Conservation (phyloP, 1,140 invertebrate species). For the Heliconius eleuchia region DNA sequence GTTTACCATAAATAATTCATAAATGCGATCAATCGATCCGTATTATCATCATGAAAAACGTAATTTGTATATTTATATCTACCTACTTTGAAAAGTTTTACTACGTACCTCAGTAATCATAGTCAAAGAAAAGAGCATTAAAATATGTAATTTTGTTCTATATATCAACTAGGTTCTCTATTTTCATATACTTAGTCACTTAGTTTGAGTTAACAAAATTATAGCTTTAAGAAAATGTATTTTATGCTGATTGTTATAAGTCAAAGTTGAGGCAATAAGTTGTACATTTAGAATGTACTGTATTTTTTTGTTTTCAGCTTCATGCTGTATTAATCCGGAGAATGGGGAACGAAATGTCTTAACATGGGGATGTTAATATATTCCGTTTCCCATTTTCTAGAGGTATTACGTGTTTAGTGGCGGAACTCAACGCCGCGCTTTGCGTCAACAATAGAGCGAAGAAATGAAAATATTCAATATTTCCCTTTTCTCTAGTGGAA, state of each 20-base stretch:
- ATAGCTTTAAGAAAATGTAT: neutral
- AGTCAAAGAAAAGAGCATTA: neutral
- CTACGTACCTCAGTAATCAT: neutral
- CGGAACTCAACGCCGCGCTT: no score
- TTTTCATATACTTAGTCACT: neutral
- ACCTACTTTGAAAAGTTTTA: neutral
- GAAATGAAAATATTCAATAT: no score
- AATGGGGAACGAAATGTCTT: no score
- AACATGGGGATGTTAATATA: no score
- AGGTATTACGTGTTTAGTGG: no score
- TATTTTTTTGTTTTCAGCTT: no score
- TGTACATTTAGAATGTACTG: no score
- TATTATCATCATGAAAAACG: constrained; percentile 31
- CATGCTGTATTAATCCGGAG: no score
- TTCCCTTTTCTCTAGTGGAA: no score
- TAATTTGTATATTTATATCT: neutral
- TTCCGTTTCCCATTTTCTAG: no score
- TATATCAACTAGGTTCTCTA: neutral
- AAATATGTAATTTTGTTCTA: neutral
- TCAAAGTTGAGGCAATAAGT: no score
- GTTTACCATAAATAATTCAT: constrained; percentile 58
- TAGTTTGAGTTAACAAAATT: neutral
- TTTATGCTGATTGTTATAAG: neutral
- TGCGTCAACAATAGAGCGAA: no score
- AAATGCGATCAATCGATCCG: constrained; percentile 44